Base-by-base conservation (phyloP, 2,888 invertebrate species). In the Adelphocoris suturalis region DNA sequence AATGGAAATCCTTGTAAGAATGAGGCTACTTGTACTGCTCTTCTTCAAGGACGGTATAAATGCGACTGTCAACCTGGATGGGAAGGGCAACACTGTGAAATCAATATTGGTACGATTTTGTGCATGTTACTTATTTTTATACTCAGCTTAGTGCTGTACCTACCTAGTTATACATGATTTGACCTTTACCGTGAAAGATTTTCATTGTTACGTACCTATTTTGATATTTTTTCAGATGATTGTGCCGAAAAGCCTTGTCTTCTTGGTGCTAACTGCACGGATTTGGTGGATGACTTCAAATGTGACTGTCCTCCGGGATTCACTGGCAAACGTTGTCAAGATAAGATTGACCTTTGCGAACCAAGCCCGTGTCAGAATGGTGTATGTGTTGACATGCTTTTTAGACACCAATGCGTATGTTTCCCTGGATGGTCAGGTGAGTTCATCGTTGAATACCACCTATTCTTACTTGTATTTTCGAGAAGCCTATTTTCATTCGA, bases 41-140 rank as follows among this genome's bases (percentile, higher is more conserved):
- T 98, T 90, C 97, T 97, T 93, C 98, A 98, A 94, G 98, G 98
- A 14, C 95, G 98, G 92, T 99, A 97, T 93, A 97, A 97, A 93
- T 99, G 99, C 93, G 97, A 98, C 93, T 99, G 99, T 93, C 94
- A 97, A 88, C 97, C 98, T 27, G 99, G 99, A 68, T 99, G 99
- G 99, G 98, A 98, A 93, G 99, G 99, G 90, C 97, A 97, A 92
- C 96, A 97, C 91, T 99, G 99, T 93, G 98, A 98, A 93, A 95
- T 95, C n/a, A 98, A 98, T 93, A 97, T 93, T 76, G 93, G 93
- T 93, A 91, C 19, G 9, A 19, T 61, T 0, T 23, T 52, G 1
- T 11, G 12, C 11, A 52, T 7, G 2, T 37, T 37, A 37, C 37
- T 37, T 2, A 37, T 37, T 37, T 37, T 4, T 37, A 37, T 37